phyloP scores from a whole-genome alignment of 2,797 vertebrate genomes.

The Sebastes minor region DNA sequence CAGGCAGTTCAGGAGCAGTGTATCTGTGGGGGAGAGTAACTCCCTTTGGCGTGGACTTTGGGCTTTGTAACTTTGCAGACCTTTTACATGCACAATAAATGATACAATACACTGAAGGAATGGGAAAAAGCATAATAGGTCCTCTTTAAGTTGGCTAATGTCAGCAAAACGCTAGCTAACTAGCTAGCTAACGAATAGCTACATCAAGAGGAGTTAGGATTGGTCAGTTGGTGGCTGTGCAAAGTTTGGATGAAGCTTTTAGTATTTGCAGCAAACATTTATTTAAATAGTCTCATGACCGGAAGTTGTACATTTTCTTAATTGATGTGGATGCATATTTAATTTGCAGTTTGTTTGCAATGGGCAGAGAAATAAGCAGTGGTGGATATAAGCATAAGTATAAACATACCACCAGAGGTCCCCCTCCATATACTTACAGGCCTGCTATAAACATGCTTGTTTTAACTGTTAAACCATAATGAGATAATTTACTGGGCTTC shows the following conservation, averaged over 20 bases:
- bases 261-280: slow-evolving; percentile 8
- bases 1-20: no score
- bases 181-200: no score
- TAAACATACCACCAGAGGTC: slow-evolving; percentile 42
- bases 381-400: background rate
- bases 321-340: slow-evolving; percentile 17
- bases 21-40: no score
- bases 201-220: no score
- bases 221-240: background rate
- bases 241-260: slow-evolving; percentile 22
- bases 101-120: rapidly evolving
- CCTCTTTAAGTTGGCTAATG: no score
- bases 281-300: background rate
- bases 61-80: no score
- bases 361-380: background rate
- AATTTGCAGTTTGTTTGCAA: slow-evolving; percentile 9
- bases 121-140: no score
- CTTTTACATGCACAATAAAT: rapidly evolving
- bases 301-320: slow-evolving; percentile 17
- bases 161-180: no score
- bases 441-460: background rate
- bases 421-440: background rate
- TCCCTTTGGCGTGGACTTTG: no score
- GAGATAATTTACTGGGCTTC: background rate
- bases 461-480: background rate